phyloP scores from a whole-genome alignment of 2,113 vertebrate genomes.

The Campylomormyrus tamandua region DNA sequence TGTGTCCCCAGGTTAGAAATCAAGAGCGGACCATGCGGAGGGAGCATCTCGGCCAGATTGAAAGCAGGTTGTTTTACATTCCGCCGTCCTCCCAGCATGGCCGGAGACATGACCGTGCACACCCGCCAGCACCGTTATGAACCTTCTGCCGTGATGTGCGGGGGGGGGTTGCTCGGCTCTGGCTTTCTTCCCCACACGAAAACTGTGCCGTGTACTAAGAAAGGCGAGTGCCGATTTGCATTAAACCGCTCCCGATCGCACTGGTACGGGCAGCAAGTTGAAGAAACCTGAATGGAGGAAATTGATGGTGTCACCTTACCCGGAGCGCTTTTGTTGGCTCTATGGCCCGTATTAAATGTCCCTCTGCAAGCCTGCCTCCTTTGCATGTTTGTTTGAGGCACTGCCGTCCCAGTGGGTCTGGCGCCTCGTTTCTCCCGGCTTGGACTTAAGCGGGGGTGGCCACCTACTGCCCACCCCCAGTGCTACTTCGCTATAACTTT shows the following conservation, averaged over 20 bases:
- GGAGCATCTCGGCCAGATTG: neutral
- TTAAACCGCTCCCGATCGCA: neutral
- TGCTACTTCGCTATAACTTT: neutral
- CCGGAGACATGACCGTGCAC: neutral
- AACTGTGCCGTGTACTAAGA: neutral
- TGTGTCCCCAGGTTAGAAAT: neutral
- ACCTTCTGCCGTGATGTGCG: neutral
- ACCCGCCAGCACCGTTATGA: neutral
- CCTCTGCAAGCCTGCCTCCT: neutral
- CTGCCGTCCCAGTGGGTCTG: neutral
- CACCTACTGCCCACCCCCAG: neutral
- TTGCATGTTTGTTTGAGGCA: neutral
- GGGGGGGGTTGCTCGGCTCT: neutral
- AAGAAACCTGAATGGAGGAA: neutral
- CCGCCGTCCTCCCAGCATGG: neutral
- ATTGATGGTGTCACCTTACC: neutral
- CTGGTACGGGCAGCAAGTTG: neutral
- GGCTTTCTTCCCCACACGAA: neutral
- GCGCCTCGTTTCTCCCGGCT: neutral
- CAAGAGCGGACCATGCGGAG: neutral
- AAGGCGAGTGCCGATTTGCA: neutral
- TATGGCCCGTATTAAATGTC: neutral
- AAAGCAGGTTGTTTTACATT: neutral
- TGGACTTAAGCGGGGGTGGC: neutral
- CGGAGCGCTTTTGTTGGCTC: neutral